Conservation (phyloP, 1,140 invertebrate species). For the Polypedilum vanderplanki region DNA sequence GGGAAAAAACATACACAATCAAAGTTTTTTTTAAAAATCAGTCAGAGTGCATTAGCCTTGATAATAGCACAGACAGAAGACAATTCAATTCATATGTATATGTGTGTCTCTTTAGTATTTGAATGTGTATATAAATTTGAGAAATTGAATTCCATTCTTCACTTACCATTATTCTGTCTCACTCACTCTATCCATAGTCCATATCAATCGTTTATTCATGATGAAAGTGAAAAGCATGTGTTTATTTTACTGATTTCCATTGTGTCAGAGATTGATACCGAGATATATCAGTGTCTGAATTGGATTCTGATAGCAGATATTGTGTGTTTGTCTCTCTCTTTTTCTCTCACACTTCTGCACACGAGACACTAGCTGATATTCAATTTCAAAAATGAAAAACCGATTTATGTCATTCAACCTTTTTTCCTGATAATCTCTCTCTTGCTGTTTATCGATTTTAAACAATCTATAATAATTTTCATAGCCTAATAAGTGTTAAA, state of each 20-base stretch:
- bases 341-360: neutral
- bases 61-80: too few species aligned
- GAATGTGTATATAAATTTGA: neutral
- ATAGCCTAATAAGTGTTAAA: too few species aligned
- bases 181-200: neutral
- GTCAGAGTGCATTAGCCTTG: too few species aligned
- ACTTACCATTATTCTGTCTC: neutral
- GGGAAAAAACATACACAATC: too few species aligned
- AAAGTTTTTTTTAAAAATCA: too few species aligned
- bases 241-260: slow-evolving; percentile 25
- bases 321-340: neutral
- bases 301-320: neutral
- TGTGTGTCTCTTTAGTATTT: too few species aligned
- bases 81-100: too few species aligned
- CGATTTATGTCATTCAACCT: slow-evolving; percentile 12
- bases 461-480: too few species aligned
- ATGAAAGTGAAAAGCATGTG: slow-evolving; percentile 26
- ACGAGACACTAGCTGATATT: neutral
- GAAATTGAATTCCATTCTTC: neutral
- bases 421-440: neutral
- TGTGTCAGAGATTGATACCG: neutral
- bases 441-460: too few species aligned
- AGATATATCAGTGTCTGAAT: slow-evolving; percentile 15
- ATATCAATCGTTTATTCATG: neutral
- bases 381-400: neutral